Conservation (phyloP, 2,113 vertebrate genomes). For the Tamias sibiricus region DNA sequence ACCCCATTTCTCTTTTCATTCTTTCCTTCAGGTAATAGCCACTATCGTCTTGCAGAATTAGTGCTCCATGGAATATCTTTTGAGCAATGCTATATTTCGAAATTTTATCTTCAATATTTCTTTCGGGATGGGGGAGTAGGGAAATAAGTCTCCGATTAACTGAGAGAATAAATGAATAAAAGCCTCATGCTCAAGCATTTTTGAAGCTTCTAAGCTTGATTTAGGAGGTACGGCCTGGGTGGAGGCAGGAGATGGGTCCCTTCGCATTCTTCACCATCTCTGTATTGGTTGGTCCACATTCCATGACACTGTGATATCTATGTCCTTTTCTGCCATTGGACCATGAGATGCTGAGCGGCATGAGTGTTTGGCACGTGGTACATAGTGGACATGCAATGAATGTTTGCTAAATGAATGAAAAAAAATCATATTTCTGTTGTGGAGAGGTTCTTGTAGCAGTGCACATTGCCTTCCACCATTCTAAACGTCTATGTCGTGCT, state of each 20-base stretch:
- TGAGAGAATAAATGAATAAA: background rate
- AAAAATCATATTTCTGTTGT: background rate
- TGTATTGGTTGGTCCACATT: rapidly evolving
- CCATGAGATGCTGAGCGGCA: background rate
- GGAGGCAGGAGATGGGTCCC: background rate
- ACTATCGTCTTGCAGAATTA: background rate
- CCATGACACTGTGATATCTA: background rate
- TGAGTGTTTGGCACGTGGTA: background rate
- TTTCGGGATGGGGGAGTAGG: rapidly evolving
- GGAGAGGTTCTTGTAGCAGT: no score
- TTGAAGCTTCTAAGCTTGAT: background rate
- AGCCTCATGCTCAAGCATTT: background rate
- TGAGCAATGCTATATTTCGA: background rate
- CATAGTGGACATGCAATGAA: background rate
- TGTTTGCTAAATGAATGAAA: background rate
- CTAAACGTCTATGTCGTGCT: background rate
- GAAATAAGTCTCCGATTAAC: background rate
- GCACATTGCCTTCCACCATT: rapidly evolving
- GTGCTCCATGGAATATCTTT: background rate
- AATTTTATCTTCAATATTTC: background rate
- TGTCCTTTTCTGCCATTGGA: background rate
- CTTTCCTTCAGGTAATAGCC: background rate
- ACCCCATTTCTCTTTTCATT: background rate
- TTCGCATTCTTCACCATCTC: background rate
- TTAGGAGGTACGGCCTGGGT: no score